These are phyloP conservation scores for Cliona cf. orientalis DNA, from an alignment of 37 sponge, comb jelly and placozoan genomes.

Conservation along the genomic window DNA sequence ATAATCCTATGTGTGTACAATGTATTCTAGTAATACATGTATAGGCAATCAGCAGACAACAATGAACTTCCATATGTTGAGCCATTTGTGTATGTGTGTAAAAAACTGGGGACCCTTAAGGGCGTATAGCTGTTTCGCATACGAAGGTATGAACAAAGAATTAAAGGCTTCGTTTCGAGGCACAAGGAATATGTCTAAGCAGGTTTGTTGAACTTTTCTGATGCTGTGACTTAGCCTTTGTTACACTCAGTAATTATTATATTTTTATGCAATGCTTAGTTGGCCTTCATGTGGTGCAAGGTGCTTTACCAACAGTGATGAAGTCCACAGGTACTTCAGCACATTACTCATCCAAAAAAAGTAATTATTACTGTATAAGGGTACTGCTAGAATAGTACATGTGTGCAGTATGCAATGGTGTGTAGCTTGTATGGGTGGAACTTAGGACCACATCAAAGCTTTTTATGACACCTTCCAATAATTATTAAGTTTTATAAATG, in stretches of 20 bases:
- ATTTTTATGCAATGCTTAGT: neutral
- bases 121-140: neutral
- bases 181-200: neutral
- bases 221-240: neutral
- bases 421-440: no score
- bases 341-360: neutral
- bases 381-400: no score
- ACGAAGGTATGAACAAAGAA: neutral
- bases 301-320: neutral
- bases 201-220: neutral
- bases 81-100: neutral
- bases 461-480: no score
- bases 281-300: neutral
- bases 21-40: neutral
- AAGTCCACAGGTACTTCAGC: neutral
- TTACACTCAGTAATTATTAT: neutral
- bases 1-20: no score
- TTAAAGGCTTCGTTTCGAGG: neutral
- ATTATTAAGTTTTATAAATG: neutral
- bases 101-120: neutral
- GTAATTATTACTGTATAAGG: no score
- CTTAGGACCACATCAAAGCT: no score
- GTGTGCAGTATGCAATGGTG: no score
- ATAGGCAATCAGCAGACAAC: neutral
- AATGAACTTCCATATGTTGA: neutral